A percentile compares a stretch with the other conserved stretches of the same genome.
These are phyloP conservation scores for Lemur catta DNA, from an alignment of 2,797 vertebrate species.

Conservation along the genomic window DNA sequence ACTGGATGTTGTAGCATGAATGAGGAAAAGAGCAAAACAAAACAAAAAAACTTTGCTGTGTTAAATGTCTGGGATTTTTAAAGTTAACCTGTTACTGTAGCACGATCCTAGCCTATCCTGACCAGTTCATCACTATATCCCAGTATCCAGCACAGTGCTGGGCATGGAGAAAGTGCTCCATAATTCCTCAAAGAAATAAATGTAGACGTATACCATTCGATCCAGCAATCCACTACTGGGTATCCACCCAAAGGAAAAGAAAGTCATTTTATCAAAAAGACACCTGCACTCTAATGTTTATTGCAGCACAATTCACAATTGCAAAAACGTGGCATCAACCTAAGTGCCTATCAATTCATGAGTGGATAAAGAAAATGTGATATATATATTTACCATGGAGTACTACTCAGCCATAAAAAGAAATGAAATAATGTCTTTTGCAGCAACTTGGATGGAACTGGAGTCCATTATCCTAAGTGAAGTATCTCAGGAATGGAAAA, in stretches of 20 bases:
- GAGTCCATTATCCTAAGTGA: background rate
- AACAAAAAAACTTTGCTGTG: fast-evolving
- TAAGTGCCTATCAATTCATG: background rate
- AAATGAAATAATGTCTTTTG: background rate
- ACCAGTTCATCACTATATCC: background rate
- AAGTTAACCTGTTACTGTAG: background rate
- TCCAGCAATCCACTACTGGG: background rate
- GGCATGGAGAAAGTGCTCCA: background rate
- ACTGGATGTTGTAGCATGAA: background rate
- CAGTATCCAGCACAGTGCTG: background rate
- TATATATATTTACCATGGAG: background rate
- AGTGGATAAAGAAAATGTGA: background rate
- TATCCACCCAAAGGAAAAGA: background rate
- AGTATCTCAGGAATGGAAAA: background rate
- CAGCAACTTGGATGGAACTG: background rate
- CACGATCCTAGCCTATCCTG: background rate
- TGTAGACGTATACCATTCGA: background rate
- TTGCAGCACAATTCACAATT: background rate
- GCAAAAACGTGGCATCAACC: background rate
- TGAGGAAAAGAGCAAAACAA: background rate
- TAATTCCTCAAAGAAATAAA: background rate
- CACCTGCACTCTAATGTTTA: background rate
- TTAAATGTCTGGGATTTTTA: conserved; percentile 5
- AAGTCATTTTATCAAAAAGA: background rate
- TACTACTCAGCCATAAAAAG: background rate